Conservation (phyloP, 2,113 vertebrate genomes). For the Stomatorhinus ivindoensis region DNA sequence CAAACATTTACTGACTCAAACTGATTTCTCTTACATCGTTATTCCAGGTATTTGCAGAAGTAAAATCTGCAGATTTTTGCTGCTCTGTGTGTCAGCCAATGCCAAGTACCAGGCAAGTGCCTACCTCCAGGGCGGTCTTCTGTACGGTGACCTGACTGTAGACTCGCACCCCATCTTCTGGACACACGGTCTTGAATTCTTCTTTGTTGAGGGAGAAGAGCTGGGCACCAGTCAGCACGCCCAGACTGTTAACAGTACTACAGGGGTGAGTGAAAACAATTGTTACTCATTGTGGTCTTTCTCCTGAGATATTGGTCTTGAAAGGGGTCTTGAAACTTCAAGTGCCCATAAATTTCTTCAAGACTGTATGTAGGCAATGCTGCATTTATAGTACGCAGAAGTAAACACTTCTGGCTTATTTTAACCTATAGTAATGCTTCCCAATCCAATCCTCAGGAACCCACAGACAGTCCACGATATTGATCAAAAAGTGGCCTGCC, state of each 20-base stretch:
- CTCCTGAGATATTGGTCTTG: neutral
- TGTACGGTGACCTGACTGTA: slow-evolving; percentile 91
- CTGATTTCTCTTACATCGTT: neutral
- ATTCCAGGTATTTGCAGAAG: neutral
- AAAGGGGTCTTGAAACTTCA: neutral
- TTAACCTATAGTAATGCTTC: neutral
- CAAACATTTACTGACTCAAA: neutral
- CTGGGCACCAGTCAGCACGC: slow-evolving; percentile 86
- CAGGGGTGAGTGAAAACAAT: neutral
- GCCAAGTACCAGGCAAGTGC: neutral
- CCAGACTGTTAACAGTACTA: slow-evolving; percentile 87
- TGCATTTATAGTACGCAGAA: neutral
- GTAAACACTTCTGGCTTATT: neutral
- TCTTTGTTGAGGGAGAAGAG: slow-evolving; percentile 97
- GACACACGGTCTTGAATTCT: slow-evolving; percentile 86
- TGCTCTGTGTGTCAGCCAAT: neutral
- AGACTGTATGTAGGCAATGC: neutral
- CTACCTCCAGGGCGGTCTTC: slow-evolving; percentile 87
- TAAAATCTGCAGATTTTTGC: neutral
- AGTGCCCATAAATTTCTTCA: neutral
- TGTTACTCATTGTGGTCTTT: neutral
- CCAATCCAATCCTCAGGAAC: neutral
- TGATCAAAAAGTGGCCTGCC: neutral
- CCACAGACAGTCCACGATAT: neutral
- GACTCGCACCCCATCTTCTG: slow-evolving; percentile 80